These are phyloP conservation scores for Idaea biselata DNA, from an alignment of 2,888 invertebrate species.

Conservation along the genomic window DNA sequence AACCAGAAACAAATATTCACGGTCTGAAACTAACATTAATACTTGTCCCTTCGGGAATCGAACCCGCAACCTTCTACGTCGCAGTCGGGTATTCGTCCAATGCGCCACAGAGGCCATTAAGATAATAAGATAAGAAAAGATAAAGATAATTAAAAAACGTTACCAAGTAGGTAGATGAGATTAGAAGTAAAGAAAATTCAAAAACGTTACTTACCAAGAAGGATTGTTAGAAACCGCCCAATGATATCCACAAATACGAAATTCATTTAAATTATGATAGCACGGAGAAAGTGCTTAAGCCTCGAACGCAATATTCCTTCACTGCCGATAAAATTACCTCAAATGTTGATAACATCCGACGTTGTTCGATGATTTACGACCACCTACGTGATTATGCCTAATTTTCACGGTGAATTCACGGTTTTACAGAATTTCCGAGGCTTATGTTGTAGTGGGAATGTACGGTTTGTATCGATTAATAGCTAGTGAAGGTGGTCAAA, in stretches of 20 bases:
- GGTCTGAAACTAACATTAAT: too few relatives aligned
- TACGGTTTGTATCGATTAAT: background rate
- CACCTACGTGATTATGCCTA: slow-evolving; percentile 34
- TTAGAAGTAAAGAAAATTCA: too few relatives aligned
- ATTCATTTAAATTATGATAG: slow-evolving; percentile 4
- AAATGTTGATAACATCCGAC: slow-evolving; percentile 37
- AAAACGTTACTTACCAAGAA: background rate
- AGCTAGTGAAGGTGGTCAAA: background rate
- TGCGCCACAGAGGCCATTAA: too few relatives aligned
- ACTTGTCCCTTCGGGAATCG: too few relatives aligned
- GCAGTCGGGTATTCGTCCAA: too few relatives aligned
- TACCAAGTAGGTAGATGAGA: too few relatives aligned
- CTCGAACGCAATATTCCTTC: slow-evolving; percentile 49
- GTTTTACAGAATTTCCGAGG: background rate
- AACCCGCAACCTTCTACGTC: too few relatives aligned
- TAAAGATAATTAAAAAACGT: too few relatives aligned
- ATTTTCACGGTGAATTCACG: slow-evolving; percentile 25
- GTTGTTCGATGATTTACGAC: slow-evolving; percentile 43
- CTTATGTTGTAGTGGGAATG: background rate
- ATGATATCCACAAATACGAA: background rate
- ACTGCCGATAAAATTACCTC: slow-evolving; percentile 51
- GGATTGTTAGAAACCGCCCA: background rate
- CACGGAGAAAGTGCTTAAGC: slow-evolving; percentile 45
- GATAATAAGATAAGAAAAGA: too few relatives aligned
- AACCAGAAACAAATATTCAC: too few relatives aligned